Percentiles rank a stretch among this genome's conserved stretches.
phyloP scores from a whole-genome alignment of 2,113 vertebrate genomes.

The Carassius carassius region DNA sequence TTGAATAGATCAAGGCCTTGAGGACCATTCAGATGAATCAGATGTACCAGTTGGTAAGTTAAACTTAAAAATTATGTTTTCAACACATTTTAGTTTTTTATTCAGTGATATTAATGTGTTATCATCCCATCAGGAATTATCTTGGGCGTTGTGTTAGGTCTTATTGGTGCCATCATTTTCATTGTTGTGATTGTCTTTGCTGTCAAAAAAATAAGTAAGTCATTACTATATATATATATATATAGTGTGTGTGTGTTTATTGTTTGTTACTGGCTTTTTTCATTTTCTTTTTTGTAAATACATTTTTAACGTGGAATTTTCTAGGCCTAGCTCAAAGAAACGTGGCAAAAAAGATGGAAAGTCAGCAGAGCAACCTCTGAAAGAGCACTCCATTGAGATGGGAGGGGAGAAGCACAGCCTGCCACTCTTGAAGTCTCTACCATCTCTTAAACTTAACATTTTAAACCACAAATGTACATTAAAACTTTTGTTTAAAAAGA shows the following conservation, averaged over 20 bases:
- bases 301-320: neutral
- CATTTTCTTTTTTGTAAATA: neutral
- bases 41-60: slow-evolving; percentile 73
- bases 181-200: slow-evolving; percentile 60
- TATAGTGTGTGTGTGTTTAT: too few species aligned
- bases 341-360: slow-evolving; percentile 53
- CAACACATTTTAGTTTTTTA: neutral
- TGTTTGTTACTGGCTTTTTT: too few species aligned
- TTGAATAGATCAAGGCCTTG: slow-evolving; percentile 55
- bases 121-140: slow-evolving; percentile 66
- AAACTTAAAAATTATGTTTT: neutral
- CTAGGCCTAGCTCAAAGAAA: slow-evolving; percentile 62
- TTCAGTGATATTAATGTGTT: neutral
- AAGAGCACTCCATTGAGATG: slow-evolving; percentile 60
- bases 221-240: neutral
- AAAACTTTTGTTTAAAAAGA: neutral
- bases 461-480: slow-evolving; percentile 15
- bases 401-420: neutral
- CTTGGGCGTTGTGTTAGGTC: slow-evolving; percentile 65
- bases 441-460: neutral
- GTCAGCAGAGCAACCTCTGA: slow-evolving; percentile 52
- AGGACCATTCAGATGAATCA: slow-evolving; percentile 16
- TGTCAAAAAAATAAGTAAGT: slow-evolving; percentile 68
- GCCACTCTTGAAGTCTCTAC: neutral
- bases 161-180: slow-evolving; percentile 58